Percentiles rank a stretch among this genome's conserved stretches.
Conservation (phyloP, 2,113 vertebrate genomes). For the Eublepharis macularius region DNA sequence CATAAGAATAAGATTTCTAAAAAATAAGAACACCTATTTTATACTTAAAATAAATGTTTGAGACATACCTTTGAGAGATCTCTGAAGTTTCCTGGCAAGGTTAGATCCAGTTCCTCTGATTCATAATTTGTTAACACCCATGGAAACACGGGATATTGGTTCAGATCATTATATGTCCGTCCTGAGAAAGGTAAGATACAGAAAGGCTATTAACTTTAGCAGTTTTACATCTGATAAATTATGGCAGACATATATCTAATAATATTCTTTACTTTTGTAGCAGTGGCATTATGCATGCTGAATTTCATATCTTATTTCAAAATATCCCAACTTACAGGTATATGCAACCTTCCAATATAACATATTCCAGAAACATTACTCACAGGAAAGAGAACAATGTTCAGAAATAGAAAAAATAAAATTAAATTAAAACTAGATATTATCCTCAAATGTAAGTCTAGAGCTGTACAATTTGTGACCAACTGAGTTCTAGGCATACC, state of each 20-base stretch:
- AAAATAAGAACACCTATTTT: background rate
- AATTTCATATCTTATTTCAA: constrained; percentile 15
- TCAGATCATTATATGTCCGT: constrained; percentile 96
- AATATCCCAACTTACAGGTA: background rate
- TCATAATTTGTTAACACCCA: constrained; percentile 99
- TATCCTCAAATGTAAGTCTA: no score
- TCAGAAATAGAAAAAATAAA: constrained; percentile 12
- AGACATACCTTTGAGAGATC: constrained; percentile 95
- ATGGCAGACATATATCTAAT: background rate
- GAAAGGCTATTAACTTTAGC: constrained; percentile 43
- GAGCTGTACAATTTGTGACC: background rate
- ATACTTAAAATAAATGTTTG: constrained; percentile 9
- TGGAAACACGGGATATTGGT: constrained; percentile 96
- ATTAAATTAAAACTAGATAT: background rate
- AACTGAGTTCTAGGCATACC: background rate
- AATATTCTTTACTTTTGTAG: constrained; percentile 14
- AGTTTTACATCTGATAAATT: constrained; percentile 16
- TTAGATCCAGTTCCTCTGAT: constrained; percentile 94
- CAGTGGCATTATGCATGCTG: constrained; percentile 4
- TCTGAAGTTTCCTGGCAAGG: constrained; percentile 96
- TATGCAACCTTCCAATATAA: constrained; percentile 2
- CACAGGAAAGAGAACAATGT: background rate
- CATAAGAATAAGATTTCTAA: background rate
- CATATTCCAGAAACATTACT: background rate
- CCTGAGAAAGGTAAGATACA: constrained; percentile 75